Conservation (phyloP, 2,113 vertebrate genomes). For the Phyllopteryx taeniolatus region DNA sequence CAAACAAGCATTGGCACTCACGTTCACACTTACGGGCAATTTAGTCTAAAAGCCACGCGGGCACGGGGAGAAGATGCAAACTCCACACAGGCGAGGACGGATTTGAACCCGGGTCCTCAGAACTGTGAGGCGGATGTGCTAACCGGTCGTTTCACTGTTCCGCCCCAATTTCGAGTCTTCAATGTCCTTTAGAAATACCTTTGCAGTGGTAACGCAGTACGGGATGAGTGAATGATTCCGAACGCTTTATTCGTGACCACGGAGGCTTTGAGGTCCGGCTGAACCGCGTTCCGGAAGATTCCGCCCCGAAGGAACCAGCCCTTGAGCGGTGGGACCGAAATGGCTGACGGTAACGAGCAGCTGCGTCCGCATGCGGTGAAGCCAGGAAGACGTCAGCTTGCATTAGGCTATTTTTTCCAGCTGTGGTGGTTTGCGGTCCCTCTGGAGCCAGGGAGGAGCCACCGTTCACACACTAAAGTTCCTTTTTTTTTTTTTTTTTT, state of each 20-base stretch:
- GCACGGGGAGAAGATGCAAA: no score
- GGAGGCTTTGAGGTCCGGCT: neutral
- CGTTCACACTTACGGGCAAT: no score
- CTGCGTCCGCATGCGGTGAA: conserved; percentile 53
- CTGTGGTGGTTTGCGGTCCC: conserved; percentile 61
- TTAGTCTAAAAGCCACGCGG: no score
- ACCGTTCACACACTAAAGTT: conserved; percentile 36
- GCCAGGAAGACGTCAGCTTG: conserved; percentile 46
- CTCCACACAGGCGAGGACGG: no score
- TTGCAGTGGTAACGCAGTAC: no score
- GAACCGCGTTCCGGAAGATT: conserved; percentile 10
- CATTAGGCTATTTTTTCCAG: conserved; percentile 42
- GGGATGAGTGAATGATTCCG: neutral
- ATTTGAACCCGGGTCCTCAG: no score
- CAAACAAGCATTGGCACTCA: no score
- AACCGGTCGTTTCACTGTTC: no score
- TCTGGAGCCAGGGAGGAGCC: conserved; percentile 49
- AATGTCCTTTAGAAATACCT: no score
- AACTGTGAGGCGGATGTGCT: no score
- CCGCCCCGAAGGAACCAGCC: conserved; percentile 39
- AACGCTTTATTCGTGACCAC: neutral
- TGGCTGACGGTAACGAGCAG: conserved; percentile 47
- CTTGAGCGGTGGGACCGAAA: conserved; percentile 34
- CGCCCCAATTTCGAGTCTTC: no score
- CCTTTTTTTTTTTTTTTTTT: neutral